A percentile compares a stretch with the other conserved stretches of the same genome.
Conservation (phyloP, 1,140 invertebrate species). For the Agrypnia vestita region DNA sequence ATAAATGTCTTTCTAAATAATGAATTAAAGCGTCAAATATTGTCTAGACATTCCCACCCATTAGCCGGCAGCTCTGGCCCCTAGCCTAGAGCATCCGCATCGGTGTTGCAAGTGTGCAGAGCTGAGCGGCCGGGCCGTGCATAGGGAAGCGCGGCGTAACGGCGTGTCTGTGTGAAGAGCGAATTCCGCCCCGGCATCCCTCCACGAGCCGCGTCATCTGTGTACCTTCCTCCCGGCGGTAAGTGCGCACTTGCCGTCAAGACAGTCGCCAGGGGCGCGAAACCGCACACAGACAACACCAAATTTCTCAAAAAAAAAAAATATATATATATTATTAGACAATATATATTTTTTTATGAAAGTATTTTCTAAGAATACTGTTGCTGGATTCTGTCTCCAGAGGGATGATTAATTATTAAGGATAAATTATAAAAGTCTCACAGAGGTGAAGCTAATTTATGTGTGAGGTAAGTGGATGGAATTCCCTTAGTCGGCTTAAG, state of each 20-base stretch:
- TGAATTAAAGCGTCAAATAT: slow-evolving; percentile 31
- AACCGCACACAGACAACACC: slow-evolving; percentile 4
- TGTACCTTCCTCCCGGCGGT: slow-evolving; percentile 31
- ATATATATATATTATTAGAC: too few relatives aligned
- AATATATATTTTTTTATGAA: too few relatives aligned
- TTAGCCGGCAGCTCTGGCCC: slow-evolving; percentile 6
- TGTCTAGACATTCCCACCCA: slow-evolving; percentile 47
- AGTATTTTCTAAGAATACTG: too few relatives aligned
- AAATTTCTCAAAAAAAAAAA: too few relatives aligned
- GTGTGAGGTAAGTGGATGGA: too few relatives aligned
- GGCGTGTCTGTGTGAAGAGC: slow-evolving; percentile 36
- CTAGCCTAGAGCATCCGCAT: slow-evolving; percentile 1
- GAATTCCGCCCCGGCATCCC: slow-evolving; percentile 17
- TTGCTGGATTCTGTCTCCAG: too few relatives aligned
- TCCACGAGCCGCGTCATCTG: slow-evolving; percentile 29
- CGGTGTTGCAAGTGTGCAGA: slow-evolving; percentile 35
- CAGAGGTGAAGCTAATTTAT: too few relatives aligned
- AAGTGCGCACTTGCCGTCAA: slow-evolving; percentile 50
- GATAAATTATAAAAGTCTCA: too few relatives aligned
- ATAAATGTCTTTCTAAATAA: slow-evolving; percentile 6
- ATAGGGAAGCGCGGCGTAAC: slow-evolving; percentile 39
- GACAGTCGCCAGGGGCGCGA: slow-evolving; percentile 19
- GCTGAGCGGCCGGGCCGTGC: slow-evolving; percentile 40
- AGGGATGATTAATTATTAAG: too few relatives aligned
- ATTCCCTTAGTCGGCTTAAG: too few relatives aligned